Conservation (phyloP, 2,113 vertebrate species). For the Morone saxatilis region DNA sequence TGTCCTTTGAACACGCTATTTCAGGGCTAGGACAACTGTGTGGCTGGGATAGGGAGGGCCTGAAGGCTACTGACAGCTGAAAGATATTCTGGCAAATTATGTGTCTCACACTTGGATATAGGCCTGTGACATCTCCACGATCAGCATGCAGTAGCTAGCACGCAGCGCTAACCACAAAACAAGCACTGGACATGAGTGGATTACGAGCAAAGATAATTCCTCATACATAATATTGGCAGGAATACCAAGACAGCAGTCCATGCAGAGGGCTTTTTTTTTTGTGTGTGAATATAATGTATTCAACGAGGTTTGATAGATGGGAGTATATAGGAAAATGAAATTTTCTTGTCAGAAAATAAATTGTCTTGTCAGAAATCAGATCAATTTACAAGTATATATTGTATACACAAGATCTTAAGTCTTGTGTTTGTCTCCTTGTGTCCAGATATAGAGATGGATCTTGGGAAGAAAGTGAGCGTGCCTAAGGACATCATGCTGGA, state of each 20-base stretch:
- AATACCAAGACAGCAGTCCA: conserved; percentile 58
- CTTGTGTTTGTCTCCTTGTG: conserved; percentile 44
- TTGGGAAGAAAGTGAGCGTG: conserved; percentile 92
- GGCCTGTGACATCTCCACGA: conserved; percentile 78
- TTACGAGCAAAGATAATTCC: conserved; percentile 59
- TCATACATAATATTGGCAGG: conserved; percentile 70
- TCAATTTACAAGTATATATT: neutral
- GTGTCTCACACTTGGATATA: conserved; percentile 83
- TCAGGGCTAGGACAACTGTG: conserved; percentile 89
- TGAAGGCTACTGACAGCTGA: conserved; percentile 92
- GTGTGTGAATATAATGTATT: conserved; percentile 50
- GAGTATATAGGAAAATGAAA: neutral
- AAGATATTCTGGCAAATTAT: conserved; percentile 87
- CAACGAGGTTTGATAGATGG: conserved; percentile 30
- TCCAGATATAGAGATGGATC: conserved; percentile 88
- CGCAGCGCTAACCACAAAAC: conserved; percentile 64
- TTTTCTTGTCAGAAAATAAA: conserved; percentile 19
- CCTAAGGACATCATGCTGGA: conserved; percentile 98
- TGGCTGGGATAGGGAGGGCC: conserved; percentile 80
- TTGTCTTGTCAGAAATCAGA: conserved; percentile 31
- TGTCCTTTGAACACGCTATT: conserved; percentile 90
- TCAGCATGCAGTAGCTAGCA: conserved; percentile 66
- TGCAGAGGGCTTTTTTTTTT: conserved; percentile 15
- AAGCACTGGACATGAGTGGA: conserved; percentile 55
- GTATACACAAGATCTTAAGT: conserved; percentile 1